Evolutionary conservation across 1,140 invertebrate genomes (phyloP).

Genomic region (Mamestra configurata): DNA sequence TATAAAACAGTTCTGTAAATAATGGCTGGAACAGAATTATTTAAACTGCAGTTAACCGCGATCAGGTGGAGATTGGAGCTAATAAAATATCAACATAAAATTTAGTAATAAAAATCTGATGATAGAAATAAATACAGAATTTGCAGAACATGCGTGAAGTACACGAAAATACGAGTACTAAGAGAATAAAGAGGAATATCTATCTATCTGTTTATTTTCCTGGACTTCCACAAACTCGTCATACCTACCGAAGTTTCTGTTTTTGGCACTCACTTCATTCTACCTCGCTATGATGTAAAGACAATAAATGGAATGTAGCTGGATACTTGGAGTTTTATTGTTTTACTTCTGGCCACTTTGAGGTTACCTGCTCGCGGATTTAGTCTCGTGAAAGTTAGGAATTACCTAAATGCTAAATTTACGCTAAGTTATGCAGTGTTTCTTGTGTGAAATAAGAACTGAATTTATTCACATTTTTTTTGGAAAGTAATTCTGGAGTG

Average conservation of each 20-base stretch:
- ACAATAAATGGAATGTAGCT: conserved; percentile 1
- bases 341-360: conserved; percentile 7
- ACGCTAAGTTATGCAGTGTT: not conserved
- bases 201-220: too few relatives aligned
- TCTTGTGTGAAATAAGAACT: not conserved
- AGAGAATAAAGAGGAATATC: too few relatives aligned
- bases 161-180: not conserved
- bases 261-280: conserved; percentile 32
- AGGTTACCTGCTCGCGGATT: not conserved
- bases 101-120: too few relatives aligned
- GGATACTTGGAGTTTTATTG: conserved; percentile 28
- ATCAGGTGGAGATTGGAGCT: too few relatives aligned
- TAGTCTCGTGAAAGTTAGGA: too few relatives aligned
- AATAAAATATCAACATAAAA: too few relatives aligned
- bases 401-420: not conserved
- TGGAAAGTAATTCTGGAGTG: too few relatives aligned
- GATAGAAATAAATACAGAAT: not conserved
- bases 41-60: too few relatives aligned
- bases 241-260: not conserved
- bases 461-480: too few relatives aligned
- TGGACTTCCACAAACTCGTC: not conserved
- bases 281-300: conserved; percentile 6
- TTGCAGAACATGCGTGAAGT: not conserved
- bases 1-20: too few relatives aligned
- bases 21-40: too few relatives aligned